Evolutionary conservation across 2,888 invertebrate genomes (phyloP).

Genomic region (Phania funesta): DNA sequence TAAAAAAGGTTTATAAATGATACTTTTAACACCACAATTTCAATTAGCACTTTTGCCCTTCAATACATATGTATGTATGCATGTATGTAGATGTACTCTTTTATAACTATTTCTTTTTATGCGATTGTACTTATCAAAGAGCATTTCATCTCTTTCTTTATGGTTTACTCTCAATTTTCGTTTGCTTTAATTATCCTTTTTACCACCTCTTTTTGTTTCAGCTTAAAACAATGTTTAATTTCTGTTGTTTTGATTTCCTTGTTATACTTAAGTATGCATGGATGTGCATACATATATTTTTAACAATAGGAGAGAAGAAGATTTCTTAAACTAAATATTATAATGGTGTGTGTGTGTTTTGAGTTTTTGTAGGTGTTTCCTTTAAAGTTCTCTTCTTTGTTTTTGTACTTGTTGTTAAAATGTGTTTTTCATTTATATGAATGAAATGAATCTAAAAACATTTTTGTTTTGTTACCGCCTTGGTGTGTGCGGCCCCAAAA

Average conservation of each 20-base stretch:
- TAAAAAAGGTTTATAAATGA: background rate
- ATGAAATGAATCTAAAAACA: conserved; percentile 12
- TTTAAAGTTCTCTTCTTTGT: conserved; percentile 46
- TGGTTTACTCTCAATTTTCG: conserved; percentile 41
- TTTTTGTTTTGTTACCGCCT: conserved; percentile 49
- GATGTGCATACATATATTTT: too few relatives aligned
- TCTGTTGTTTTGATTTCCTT: conserved; percentile 25
- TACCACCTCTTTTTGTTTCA: conserved; percentile 16
- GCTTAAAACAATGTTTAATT: conserved; percentile 17
- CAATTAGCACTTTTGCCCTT: conserved; percentile 16
- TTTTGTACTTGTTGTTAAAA: conserved; percentile 2
- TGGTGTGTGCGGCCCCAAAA: background rate
- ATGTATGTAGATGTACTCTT: too few relatives aligned
- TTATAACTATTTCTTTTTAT: too few relatives aligned
- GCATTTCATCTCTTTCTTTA: conserved; percentile 23
- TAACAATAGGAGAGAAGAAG: background rate
- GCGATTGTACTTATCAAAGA: background rate
- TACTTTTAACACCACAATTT: background rate
- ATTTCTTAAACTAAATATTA: background rate
- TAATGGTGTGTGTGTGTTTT: background rate
- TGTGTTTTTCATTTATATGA: conserved; percentile 16
- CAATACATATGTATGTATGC: too few relatives aligned
- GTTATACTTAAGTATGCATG: too few relatives aligned
- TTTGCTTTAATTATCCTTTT: conserved; percentile 56
- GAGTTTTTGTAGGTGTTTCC: conserved; percentile 52